phyloP scores from a whole-genome alignment of 1,140 invertebrate species.

The Bombus impatiens region DNA sequence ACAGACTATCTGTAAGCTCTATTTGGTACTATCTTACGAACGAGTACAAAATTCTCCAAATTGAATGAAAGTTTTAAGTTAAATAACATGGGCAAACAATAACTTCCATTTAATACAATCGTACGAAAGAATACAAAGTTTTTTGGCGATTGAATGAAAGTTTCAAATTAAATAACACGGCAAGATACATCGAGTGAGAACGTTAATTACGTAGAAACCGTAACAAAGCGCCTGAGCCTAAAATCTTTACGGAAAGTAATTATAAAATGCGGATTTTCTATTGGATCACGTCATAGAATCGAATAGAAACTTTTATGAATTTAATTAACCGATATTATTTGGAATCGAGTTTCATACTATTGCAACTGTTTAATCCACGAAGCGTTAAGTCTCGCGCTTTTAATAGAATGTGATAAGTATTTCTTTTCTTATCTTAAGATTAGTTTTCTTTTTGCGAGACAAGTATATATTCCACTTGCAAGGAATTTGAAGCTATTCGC shows the following conservation, averaged over 20 bases:
- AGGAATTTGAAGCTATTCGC: not conserved
- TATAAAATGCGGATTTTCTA: not conserved
- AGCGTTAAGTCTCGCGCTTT: not conserved
- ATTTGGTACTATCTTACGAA: too few species aligned
- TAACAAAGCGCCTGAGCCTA: too few species aligned
- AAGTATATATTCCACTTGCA: not conserved
- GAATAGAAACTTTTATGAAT: conserved; percentile 29
- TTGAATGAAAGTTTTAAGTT: not conserved
- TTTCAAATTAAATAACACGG: not conserved
- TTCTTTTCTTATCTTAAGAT: too few species aligned
- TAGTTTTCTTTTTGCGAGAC: not conserved
- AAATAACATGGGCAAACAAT: not conserved
- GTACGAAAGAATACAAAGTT: not conserved
- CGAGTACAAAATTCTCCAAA: not conserved
- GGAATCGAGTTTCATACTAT: not conserved
- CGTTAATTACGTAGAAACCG: not conserved
- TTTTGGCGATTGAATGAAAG: not conserved
- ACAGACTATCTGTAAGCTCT: not conserved
- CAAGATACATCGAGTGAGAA: not conserved
- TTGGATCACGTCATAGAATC: not conserved
- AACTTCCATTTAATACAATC: not conserved
- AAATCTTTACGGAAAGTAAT: not conserved
- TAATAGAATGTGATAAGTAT: not conserved
- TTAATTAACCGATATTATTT: conserved; percentile 31
- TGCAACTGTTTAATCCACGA: not conserved